phyloP scores from a whole-genome alignment of 2,113 vertebrate species.

The Petaurus breviceps region DNA sequence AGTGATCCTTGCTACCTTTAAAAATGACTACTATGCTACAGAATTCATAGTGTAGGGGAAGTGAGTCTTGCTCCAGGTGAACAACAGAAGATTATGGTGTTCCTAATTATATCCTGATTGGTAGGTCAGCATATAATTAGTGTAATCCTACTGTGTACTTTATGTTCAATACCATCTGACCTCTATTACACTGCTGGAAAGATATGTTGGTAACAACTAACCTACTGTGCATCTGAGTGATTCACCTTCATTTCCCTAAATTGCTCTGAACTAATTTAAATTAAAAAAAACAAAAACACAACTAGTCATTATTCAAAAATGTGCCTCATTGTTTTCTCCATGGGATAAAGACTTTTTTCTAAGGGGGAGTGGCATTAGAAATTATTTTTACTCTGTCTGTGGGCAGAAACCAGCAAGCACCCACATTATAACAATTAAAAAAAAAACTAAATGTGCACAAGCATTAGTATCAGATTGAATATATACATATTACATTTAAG shows the following conservation, averaged over 20 bases:
- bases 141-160: not conserved
- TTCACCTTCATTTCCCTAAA: not conserved
- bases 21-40: not conserved
- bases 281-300: not conserved
- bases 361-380: not conserved
- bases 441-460: not conserved
- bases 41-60: not conserved
- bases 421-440: not conserved
- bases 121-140: not conserved
- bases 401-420: not conserved
- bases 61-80: not conserved
- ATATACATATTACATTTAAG: not conserved
- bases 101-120: not conserved
- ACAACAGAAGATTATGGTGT: not conserved
- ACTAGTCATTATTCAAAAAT: not conserved
- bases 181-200: slow-evolving; percentile 22
- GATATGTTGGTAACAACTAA: not conserved
- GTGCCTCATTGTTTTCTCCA: not conserved
- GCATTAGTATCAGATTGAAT: not conserved
- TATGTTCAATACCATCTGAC: not conserved
- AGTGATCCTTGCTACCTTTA: not conserved
- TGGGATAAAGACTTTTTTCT: not conserved
- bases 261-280: not conserved
- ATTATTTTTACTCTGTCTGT: not conserved
- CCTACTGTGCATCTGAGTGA: not conserved